A percentile compares a stretch with the other conserved stretches of the same genome.
Evolutionary conservation across 1,140 invertebrate genomes (phyloP).

Genomic region (Myzus persicae): DNA sequence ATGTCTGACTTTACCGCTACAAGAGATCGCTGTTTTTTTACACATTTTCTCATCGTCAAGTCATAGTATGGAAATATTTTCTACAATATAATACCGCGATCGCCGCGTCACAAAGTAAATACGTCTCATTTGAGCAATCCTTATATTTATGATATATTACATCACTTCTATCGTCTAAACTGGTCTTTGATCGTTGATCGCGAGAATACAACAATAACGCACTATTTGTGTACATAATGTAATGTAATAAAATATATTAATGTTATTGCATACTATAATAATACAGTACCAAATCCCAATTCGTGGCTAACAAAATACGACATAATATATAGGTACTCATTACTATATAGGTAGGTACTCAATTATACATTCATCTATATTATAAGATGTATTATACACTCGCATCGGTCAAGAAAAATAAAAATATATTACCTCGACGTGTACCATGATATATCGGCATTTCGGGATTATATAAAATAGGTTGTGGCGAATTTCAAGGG

Average conservation of each 20-base stretch:
- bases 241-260: neutral
- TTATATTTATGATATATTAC: neutral
- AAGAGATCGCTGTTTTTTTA: neutral
- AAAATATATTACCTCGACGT: neutral
- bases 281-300: neutral
- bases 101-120: neutral
- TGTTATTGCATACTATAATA: neutral
- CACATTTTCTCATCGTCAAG: neutral
- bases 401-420: neutral
- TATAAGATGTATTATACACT: neutral
- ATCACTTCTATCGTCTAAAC: neutral
- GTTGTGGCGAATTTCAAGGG: conserved; percentile 5
- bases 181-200: neutral
- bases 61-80: neutral
- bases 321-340: neutral
- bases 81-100: neutral
- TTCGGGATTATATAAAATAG: neutral
- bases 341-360: too few species aligned
- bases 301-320: neutral
- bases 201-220: neutral
- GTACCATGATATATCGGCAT: neutral
- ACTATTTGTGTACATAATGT: neutral
- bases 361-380: neutral
- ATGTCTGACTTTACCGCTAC: neutral
- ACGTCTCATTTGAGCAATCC: neutral